These are phyloP conservation scores for Heterocephalus glaber DNA, from an alignment of 2,113 vertebrate species.

Conservation along the genomic window DNA sequence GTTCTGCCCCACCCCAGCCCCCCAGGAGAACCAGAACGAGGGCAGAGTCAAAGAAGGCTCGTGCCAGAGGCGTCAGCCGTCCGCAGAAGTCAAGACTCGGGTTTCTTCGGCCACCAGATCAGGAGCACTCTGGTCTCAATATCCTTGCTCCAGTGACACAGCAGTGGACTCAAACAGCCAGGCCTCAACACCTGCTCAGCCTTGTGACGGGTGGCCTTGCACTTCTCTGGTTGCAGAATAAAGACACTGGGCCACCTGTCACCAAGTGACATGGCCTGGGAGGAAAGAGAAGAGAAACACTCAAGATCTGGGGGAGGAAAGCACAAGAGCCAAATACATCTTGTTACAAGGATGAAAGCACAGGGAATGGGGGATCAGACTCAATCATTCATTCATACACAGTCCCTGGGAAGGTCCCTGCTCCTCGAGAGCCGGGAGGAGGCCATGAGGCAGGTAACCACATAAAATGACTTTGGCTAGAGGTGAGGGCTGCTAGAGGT, in stretches of 20 bases:
- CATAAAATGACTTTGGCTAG: neutral
- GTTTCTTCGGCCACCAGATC: neutral
- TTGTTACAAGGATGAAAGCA: neutral
- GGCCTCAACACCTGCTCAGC: neutral
- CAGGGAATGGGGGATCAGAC: neutral
- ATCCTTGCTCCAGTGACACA: neutral
- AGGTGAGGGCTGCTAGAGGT: too few relatives aligned
- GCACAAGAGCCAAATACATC: neutral
- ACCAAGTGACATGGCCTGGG: neutral
- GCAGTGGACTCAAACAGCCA: neutral
- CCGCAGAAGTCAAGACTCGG: neutral
- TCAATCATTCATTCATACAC: neutral
- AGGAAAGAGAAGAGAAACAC: neutral
- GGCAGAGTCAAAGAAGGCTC: neutral
- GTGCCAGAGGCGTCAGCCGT: neutral
- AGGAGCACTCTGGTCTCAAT: fast-evolving
- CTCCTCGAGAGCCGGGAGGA: neutral
- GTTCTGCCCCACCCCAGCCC: neutral
- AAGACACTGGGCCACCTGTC: neutral
- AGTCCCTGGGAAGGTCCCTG: neutral
- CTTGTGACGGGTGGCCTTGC: neutral
- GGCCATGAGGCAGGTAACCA: neutral
- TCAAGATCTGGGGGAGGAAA: neutral
- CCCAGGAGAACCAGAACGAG: neutral
- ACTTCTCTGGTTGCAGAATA: neutral